These are phyloP conservation scores for Peromyscus melanophrys DNA, from an alignment of 2,797 vertebrate genomes.

Conservation along the genomic window DNA sequence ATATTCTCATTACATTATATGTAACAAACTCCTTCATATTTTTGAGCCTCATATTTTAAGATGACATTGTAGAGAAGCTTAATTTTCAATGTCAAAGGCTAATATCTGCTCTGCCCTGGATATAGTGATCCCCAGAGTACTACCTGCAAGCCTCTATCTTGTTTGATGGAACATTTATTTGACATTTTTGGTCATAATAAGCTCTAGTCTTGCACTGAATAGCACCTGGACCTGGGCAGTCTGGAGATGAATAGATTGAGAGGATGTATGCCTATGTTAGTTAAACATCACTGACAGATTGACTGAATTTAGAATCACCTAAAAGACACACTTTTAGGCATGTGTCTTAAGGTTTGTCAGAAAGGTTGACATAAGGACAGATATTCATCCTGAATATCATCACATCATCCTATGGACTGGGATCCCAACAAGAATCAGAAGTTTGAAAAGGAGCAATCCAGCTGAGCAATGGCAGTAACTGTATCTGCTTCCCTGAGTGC, in stretches of 20 bases:
- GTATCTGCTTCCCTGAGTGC: not conserved
- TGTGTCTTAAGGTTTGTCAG: not conserved
- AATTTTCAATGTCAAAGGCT: not conserved
- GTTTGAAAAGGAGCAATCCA: not conserved
- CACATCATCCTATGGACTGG: not conserved
- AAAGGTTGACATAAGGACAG: not conserved
- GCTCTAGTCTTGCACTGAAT: not conserved
- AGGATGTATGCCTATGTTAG: not conserved
- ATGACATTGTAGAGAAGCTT: not conserved
- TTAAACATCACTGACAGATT: not conserved
- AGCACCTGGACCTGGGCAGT: not conserved
- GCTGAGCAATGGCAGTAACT: not conserved
- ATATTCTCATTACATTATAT: not conserved
- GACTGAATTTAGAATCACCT: not conserved
- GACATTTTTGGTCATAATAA: not conserved
- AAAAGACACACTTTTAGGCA: not conserved
- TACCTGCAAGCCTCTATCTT: not conserved
- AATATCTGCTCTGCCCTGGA: not conserved
- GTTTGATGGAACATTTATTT: not conserved
- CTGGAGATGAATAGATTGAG: not conserved
- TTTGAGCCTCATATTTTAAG: not conserved
- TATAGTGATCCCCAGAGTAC: no score
- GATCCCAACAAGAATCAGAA: not conserved
- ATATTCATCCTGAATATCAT: not conserved
- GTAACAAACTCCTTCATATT: not conserved